Evolutionary conservation across 2,888 invertebrate genomes (phyloP).

Genomic region (Taphrorychus bicolor): DNA sequence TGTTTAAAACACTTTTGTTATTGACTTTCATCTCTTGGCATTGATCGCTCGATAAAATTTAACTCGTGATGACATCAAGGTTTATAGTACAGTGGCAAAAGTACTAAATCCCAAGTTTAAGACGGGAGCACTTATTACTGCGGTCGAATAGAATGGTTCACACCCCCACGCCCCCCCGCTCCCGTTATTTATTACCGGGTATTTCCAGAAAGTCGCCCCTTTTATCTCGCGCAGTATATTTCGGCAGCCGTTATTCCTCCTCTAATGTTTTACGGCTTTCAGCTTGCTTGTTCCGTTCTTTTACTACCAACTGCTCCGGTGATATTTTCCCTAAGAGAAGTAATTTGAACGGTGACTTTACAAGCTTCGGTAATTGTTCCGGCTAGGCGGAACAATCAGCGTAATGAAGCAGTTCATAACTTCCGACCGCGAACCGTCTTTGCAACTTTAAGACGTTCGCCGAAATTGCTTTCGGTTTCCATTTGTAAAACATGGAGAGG

Average conservation of each 20-base stretch:
- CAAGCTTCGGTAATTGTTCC: slow-evolving; percentile 44
- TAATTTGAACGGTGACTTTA: slow-evolving; percentile 36
- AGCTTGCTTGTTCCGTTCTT: slow-evolving; percentile 32
- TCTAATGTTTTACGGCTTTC: slow-evolving; percentile 29
- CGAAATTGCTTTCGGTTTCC: background rate
- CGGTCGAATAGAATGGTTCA: slow-evolving; percentile 7
- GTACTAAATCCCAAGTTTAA: slow-evolving; percentile 10
- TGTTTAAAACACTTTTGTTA: too few species aligned
- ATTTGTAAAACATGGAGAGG: background rate
- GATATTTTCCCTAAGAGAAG: slow-evolving; percentile 30
- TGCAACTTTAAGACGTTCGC: background rate
- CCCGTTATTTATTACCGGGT: slow-evolving; percentile 14
- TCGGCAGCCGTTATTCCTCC: slow-evolving; percentile 22
- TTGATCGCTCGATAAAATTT: too few species aligned
- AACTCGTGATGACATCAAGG: too few species aligned
- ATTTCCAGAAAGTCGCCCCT: slow-evolving; percentile 18
- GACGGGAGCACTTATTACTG: slow-evolving; percentile 13
- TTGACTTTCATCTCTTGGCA: too few species aligned
- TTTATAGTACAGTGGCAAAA: too few species aligned
- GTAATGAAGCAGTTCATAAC: slow-evolving; percentile 50
- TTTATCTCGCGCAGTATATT: slow-evolving; percentile 25
- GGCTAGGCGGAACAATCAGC: slow-evolving; percentile 45
- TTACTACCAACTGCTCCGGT: slow-evolving; percentile 20
- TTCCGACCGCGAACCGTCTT: slow-evolving; percentile 15
- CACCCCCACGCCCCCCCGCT: background rate